These are phyloP conservation scores for Drosophila azteca DNA, from an alignment of 1,140 invertebrate genomes.

Conservation along the genomic window DNA sequence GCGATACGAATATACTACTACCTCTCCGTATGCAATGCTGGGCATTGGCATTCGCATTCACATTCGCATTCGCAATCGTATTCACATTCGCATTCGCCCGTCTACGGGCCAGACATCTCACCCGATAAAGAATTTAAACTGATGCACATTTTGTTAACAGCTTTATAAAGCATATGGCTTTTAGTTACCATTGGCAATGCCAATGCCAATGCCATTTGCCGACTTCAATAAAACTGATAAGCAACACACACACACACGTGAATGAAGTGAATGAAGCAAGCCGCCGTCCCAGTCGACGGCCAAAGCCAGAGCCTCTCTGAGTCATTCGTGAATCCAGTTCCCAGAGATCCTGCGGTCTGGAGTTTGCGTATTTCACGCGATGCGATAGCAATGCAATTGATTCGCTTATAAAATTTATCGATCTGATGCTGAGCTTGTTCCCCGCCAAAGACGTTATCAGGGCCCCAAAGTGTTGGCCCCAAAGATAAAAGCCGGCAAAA, in stretches of 20 bases:
- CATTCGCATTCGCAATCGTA: constrained; percentile 9
- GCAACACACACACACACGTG: constrained; percentile 23
- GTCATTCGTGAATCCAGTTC: constrained; percentile 36
- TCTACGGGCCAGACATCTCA: constrained; percentile 65
- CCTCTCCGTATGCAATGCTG: constrained; percentile 69
- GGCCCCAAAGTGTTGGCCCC: constrained; percentile 44
- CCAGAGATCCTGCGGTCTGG: constrained; percentile 11
- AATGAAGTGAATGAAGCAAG: constrained; percentile 15
- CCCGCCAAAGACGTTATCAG: constrained; percentile 49
- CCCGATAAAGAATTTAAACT: constrained; percentile 82
- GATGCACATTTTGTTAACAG: constrained; percentile 82
- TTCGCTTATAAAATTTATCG: constrained; percentile 81
- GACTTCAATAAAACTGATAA: constrained; percentile 82
- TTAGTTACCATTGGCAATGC: constrained; percentile 63
- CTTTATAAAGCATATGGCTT: constrained; percentile 81
- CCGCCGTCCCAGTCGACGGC: constrained; percentile 6
- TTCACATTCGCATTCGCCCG: constrained; percentile 36
- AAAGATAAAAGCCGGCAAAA: constrained; percentile 56
- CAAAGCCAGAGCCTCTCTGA: constrained; percentile 15
- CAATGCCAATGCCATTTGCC: constrained; percentile 49
- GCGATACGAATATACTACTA: constrained; percentile 47
- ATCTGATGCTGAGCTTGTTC: constrained; percentile 47
- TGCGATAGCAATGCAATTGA: constrained; percentile 78
- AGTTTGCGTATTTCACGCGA: constrained; percentile 77
- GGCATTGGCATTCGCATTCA: constrained; percentile 37